Evolutionary conservation across 2,888 invertebrate genomes (phyloP), one percentile per base, ranked within the genome.

Genomic region (Dilophus febrilis): DNA sequence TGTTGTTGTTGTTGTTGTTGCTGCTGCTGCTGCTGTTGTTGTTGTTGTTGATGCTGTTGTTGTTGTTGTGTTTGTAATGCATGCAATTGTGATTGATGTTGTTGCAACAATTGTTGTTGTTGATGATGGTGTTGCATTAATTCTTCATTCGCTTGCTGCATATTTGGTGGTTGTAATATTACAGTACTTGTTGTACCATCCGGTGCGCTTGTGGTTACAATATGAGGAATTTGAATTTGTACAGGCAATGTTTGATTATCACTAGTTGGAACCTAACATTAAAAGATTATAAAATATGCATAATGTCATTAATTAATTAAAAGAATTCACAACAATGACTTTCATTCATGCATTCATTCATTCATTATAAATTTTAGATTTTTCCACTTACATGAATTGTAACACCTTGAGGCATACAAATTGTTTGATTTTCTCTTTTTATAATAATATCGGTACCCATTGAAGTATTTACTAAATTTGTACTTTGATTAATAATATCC

Each of bases 151-250:
- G 6, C 14, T 6, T 12, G 4, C 6, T 11, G 12, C 7, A 18
- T 4, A 17, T 34, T 30, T 12, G 44, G 34, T 27, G 45, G 44
- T 19, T 40, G 40, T 31, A 47, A 38, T 8, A 45, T 44, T 16
- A 47, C 40, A 47, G 54, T 37, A 51, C 47, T 41, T 49, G 44
- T 43, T 30, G 42, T 44, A 18, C 46, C 46, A 36, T 44, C 41
- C 5, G 42, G 29, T 29, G 41, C 26, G 34, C 46, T 47, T 57
- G 64, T 49, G 31, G 49, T 48, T 14, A 49, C 40, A 18, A 50
- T 40, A 40, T 68, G 72, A 12, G 74, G 74, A 53, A 76, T 71
- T 64, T 72, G 74, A 48, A 76, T 76, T 57, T 75, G 74, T 14
- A 76, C 71, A 2, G 74, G 74, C 43, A 71, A 65, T 46, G 71